Percentiles rank a stretch among this genome's conserved stretches.
Evolutionary conservation across 30 jellyfish, hydroid and myxozoan genomes (phyloP).

Genomic region (Clytia hemisphaerica): DNA sequence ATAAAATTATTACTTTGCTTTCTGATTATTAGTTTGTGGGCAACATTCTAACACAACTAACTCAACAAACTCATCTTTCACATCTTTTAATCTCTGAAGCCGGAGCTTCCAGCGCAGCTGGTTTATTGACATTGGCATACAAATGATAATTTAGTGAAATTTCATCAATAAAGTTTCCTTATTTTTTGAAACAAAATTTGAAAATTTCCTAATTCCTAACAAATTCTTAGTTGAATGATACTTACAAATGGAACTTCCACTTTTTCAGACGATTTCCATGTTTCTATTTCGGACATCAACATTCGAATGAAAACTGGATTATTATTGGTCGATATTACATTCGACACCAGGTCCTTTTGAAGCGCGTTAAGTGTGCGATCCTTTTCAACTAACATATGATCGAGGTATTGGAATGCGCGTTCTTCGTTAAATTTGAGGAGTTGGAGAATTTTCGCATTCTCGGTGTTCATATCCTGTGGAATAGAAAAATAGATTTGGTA

Average conservation of each 20-base stretch:
- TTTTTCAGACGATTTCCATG: conserved; percentile 38
- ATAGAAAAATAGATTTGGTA: neutral
- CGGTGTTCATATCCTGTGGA: neutral
- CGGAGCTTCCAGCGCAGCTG: too few species aligned
- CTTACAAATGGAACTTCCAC: conserved; percentile 16
- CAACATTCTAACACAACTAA: too few species aligned
- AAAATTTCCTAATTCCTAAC: neutral
- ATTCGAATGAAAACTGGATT: conserved; percentile 42
- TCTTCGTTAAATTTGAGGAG: conserved; percentile 26
- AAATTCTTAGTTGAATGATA: too few species aligned
- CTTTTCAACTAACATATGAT: conserved; percentile 42
- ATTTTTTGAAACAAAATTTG: neutral
- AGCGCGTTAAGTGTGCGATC: conserved; percentile 43
- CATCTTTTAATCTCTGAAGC: too few species aligned
- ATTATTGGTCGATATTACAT: conserved; percentile 18
- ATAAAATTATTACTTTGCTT: too few species aligned
- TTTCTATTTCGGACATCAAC: conserved; percentile 26
- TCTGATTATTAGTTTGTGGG: too few species aligned
- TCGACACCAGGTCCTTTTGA: conserved; percentile 36
- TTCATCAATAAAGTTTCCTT: too few species aligned
- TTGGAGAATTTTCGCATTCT: neutral
- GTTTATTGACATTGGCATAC: too few species aligned
- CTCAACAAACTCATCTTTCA: too few species aligned
- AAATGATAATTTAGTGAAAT: too few species aligned
- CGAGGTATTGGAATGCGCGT: conserved; percentile 49